Evolutionary conservation across 2,797 vertebrate species (phyloP).

Genomic region (Oreortyx pictus): DNA sequence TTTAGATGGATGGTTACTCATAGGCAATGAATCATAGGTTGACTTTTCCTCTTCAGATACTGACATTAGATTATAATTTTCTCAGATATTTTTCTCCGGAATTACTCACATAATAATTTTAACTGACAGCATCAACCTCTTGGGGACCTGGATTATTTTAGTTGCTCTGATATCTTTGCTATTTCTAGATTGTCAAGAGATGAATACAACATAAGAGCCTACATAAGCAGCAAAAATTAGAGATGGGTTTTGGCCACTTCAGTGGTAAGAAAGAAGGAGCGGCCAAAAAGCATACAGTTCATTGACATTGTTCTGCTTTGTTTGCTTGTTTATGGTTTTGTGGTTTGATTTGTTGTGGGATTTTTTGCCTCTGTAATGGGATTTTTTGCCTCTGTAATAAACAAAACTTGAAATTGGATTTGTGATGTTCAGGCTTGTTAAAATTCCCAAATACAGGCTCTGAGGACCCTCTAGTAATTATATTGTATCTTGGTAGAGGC

Average conservation of each 20-base stretch:
- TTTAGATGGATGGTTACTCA: background rate
- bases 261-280: background rate
- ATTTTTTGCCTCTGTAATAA: background rate
- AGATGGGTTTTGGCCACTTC: background rate
- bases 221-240: background rate
- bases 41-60: background rate
- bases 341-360: background rate
- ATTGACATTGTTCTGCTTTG: background rate
- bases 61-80: slow-evolving; percentile 25
- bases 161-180: background rate
- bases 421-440: background rate
- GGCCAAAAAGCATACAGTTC: background rate
- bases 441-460: background rate
- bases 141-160: slow-evolving; percentile 8
- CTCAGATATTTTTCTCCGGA: background rate
- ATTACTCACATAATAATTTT: slow-evolving; percentile 33
- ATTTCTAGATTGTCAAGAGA: background rate
- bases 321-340: background rate
- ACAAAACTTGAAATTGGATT: background rate
- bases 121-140: background rate
- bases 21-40: background rate
- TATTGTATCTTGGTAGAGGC: background rate
- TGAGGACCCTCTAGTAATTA: background rate
- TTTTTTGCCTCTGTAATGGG: background rate
- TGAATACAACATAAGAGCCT: background rate